Conservation (phyloP, 2,113 vertebrate genomes). For the Saccopteryx leptura region DNA sequence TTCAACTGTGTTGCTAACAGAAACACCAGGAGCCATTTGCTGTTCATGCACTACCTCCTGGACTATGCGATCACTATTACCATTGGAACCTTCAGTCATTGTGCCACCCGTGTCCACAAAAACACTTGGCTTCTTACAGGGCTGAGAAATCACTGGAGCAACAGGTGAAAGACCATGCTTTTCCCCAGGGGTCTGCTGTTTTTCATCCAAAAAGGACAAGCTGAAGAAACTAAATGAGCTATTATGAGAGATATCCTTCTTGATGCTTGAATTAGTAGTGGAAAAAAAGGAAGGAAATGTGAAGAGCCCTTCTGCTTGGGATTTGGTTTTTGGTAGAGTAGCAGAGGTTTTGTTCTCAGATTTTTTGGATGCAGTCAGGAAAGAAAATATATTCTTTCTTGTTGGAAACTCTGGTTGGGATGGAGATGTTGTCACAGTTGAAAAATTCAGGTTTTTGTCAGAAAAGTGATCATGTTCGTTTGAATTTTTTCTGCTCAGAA, state of each 20-base stretch:
- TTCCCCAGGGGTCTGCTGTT: conserved; percentile 81
- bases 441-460: conserved; percentile 85
- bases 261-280: conserved; percentile 80
- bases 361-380: conserved; percentile 88
- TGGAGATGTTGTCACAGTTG: conserved; percentile 78
- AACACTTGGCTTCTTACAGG: conserved; percentile 62
- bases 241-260: conserved; percentile 88
- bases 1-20: neutral
- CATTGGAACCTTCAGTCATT: conserved; percentile 23
- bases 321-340: conserved; percentile 76
- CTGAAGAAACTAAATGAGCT: conserved; percentile 92
- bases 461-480: conserved; percentile 88
- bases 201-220: conserved; percentile 92
- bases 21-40: neutral
- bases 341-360: conserved; percentile 79
- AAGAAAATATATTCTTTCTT: conserved; percentile 91
- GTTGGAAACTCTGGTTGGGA: conserved; percentile 82
- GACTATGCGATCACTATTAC: conserved; percentile 57
- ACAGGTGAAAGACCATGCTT: conserved; percentile 64
- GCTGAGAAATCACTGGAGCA: conserved; percentile 70
- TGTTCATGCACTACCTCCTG: conserved; percentile 77
- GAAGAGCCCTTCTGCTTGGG: conserved; percentile 89
- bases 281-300: conserved; percentile 93
- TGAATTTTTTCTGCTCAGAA: conserved; percentile 73
- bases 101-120: conserved; percentile 36